Base-by-base conservation (phyloP, 1,140 invertebrate species). In the Heliconius hermathena region DNA sequence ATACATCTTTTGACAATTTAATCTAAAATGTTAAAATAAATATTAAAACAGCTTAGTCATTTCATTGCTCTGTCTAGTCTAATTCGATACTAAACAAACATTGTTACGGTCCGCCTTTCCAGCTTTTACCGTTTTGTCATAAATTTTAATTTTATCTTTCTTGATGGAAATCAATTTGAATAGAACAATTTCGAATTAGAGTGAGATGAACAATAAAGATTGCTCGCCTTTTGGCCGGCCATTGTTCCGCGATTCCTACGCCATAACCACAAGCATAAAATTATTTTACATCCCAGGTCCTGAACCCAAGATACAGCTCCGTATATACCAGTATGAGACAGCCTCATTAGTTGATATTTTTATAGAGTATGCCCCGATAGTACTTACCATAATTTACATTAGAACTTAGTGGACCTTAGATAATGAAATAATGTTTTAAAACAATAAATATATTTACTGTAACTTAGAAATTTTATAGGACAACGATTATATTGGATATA, bases 171-270 rank as follows among this genome's bases (percentile, higher is more conserved):
- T 91, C 90, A 89, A 92, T 91, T 91, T 88, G 81, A 88, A 85
- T 85, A 81, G 76, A 85, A 89, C 85, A 88, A 88, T 89, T 90
- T 90, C 85, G 86, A 88, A 90, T 86, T 89, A 87, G 87, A 89
- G 80, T 83, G 80, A 88, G 89, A 91, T 92, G 83, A 83, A 85
- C 87, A 92, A 89, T 91, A 91, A 91, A 92, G 89, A 93, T 92
- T 89, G 85, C 75, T 84, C 87, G 86, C 85, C 82, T 87, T 87
- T 86, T 83, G 80, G 82, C 82, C 78, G 71, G 75, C 85, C 73
- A 91, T 90, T 93, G 91, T 93, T 91, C 88, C 81, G 83, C 82
- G 84, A 88, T 88, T 90, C 85, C 88, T 91, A 90, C 84, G 85
- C 83, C 82, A 83, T 84, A 87, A 88, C 87, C 83, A 85, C 85